A percentile compares a stretch with the other conserved stretches of the same genome.
These are phyloP conservation scores for Parambassis ranga DNA, from an alignment of 2,797 vertebrate species.

Conservation along the genomic window DNA sequence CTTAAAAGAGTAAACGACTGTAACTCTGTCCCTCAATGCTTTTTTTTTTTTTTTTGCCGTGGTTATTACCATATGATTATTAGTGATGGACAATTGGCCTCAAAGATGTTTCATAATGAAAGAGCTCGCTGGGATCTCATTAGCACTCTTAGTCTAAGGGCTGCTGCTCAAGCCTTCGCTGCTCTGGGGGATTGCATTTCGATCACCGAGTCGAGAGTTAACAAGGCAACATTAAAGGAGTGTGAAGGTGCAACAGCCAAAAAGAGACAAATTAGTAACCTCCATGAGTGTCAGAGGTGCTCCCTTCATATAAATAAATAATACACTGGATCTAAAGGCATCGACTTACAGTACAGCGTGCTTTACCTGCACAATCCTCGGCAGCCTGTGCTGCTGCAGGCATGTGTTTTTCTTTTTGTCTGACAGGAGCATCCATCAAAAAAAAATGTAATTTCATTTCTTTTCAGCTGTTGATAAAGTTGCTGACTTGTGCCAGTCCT, in stretches of 20 bases:
- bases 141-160: constrained; percentile 66
- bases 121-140: constrained; percentile 79
- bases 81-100: constrained; percentile 83
- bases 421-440: constrained; percentile 84
- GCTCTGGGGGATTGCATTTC: constrained; percentile 70
- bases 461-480: constrained; percentile 81
- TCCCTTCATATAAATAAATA: constrained; percentile 55
- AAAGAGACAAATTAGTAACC: constrained; percentile 67
- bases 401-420: constrained; percentile 68
- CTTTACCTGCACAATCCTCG: constrained; percentile 39
- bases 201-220: constrained; percentile 66
- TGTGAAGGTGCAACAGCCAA: constrained; percentile 62
- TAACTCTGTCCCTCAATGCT: constrained; percentile 47
- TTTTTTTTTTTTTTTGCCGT: constrained; percentile 53
- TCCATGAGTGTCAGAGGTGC: constrained; percentile 44
- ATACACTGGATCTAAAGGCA: constrained; percentile 34
- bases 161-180: constrained; percentile 57
- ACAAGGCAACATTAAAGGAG: constrained; percentile 75
- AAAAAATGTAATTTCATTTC: constrained; percentile 82
- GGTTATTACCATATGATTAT: constrained; percentile 82
- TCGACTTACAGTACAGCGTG: constrained; percentile 39
- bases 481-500: constrained; percentile 81
- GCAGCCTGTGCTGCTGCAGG: constrained; percentile 52
- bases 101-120: constrained; percentile 80
- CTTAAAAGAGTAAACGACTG: constrained; percentile 59